phyloP scores from a whole-genome alignment of 1,140 invertebrate species.

The Mactra quadrangularis region DNA sequence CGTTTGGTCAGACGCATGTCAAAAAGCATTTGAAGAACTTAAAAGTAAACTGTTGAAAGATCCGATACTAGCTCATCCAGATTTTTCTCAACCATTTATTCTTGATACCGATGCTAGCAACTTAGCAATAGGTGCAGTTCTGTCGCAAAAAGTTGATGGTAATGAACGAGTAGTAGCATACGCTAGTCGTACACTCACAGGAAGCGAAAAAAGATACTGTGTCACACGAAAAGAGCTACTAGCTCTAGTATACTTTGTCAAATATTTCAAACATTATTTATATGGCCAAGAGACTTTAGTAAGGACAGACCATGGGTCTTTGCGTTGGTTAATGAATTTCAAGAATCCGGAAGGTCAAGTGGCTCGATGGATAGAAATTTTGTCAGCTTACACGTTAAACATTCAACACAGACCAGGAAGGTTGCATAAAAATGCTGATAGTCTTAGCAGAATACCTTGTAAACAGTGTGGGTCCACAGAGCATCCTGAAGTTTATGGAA shows the following conservation, averaged over 20 bases:
- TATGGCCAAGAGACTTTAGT: conserved; percentile 56
- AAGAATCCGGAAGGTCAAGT: conserved; percentile 34
- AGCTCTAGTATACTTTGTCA: conserved; percentile 52
- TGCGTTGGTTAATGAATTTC: conserved; percentile 57
- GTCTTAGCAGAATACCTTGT: no score
- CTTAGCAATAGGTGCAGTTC: neutral
- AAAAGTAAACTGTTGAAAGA: conserved; percentile 21
- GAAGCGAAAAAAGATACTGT: conserved; percentile 58
- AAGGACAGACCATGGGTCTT: conserved; percentile 63
- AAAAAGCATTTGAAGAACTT: neutral
- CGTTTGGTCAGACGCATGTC: neutral
- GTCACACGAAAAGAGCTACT: conserved; percentile 50
- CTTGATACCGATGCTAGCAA: neutral
- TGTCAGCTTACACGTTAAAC: conserved; percentile 65
- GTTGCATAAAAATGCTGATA: conserved; percentile 70
- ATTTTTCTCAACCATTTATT: neutral
- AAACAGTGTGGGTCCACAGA: neutral
- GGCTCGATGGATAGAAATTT: conserved; percentile 67
- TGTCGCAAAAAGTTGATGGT: conserved; percentile 1
- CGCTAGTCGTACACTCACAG: conserved; percentile 41
- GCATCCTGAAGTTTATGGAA: no score
- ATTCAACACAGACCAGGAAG: conserved; percentile 65
- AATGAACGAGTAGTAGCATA: conserved; percentile 2
- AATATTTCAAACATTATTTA: conserved; percentile 63
- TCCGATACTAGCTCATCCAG: neutral